Conservation (phyloP, 2,113 vertebrate genomes). For the Rhineura floridana region DNA sequence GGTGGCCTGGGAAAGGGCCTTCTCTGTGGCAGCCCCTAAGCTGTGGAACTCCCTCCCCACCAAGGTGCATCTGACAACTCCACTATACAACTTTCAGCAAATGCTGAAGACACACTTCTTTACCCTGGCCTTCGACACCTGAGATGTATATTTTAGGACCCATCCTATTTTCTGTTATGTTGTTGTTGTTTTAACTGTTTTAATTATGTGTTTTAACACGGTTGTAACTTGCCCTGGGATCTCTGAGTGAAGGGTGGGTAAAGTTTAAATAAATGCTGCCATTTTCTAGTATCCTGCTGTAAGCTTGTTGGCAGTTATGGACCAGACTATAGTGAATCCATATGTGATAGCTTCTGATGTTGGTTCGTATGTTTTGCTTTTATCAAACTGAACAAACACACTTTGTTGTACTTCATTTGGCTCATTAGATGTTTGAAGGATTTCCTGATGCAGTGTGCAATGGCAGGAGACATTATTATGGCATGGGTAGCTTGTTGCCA, state of each 20-base stretch:
- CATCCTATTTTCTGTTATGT: too few relatives aligned
- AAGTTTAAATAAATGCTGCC: neutral
- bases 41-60: too few relatives aligned
- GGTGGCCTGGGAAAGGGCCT: too few relatives aligned
- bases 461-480: neutral
- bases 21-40: too few relatives aligned
- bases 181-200: too few relatives aligned
- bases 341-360: neutral
- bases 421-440: neutral
- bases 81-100: too few relatives aligned
- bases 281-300: neutral
- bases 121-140: too few relatives aligned
- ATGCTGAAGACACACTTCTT: too few relatives aligned
- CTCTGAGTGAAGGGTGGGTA: neutral
- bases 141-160: too few relatives aligned
- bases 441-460: neutral
- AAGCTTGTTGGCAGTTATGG: neutral
- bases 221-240: too few relatives aligned
- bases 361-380: neutral
- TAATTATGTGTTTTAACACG: too few relatives aligned
- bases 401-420: slow-evolving; percentile 11
- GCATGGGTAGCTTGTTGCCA: neutral
- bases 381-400: neutral
- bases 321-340: neutral
- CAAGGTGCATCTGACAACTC: too few relatives aligned